Conservation (phyloP, 2,797 vertebrate species). For the Columba guinea region DNA sequence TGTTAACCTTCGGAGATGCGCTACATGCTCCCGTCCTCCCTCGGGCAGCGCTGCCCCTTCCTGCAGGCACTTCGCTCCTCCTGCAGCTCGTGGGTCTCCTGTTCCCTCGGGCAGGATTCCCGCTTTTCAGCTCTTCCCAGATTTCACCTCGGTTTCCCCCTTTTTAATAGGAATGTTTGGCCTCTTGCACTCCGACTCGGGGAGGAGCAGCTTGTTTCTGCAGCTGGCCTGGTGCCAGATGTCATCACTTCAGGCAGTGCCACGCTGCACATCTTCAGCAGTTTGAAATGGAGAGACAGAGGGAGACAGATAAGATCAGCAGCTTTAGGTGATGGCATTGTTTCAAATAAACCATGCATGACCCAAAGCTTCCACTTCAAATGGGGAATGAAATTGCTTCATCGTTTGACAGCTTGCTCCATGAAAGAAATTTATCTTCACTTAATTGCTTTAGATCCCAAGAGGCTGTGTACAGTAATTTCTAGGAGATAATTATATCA, state of each 20-base stretch:
- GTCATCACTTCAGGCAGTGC: slow-evolving; percentile 83
- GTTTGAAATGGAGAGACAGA: slow-evolving; percentile 79
- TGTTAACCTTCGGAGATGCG: background rate
- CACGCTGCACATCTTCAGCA: slow-evolving; percentile 81
- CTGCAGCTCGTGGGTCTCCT: background rate
- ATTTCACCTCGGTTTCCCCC: slow-evolving; percentile 64
- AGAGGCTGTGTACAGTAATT: slow-evolving; percentile 79
- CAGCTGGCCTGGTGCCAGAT: slow-evolving; percentile 79
- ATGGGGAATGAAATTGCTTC: slow-evolving; percentile 84
- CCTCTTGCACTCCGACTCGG: slow-evolving; percentile 63
- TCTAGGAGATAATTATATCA: slow-evolving; percentile 82
- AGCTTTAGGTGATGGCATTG: slow-evolving; percentile 86
- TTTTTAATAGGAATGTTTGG: slow-evolving; percentile 69
- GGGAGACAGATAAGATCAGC: slow-evolving; percentile 82
- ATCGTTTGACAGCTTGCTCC: slow-evolving; percentile 84
- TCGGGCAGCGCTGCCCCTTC: background rate
- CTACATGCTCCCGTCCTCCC: background rate
- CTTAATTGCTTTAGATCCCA: slow-evolving; percentile 83
- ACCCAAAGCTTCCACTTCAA: slow-evolving; percentile 86
- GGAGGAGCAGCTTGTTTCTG: slow-evolving; percentile 75
- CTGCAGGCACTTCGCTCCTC: background rate
- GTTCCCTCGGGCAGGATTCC: slow-evolving; percentile 26
- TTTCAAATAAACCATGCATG: slow-evolving; percentile 87
- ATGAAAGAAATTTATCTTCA: slow-evolving; percentile 85
- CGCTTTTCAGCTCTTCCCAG: slow-evolving; percentile 56